Percentiles rank a stretch among this genome's conserved stretches.
Conservation (phyloP, 1,140 invertebrate genomes). For the Coelopa frigida region DNA sequence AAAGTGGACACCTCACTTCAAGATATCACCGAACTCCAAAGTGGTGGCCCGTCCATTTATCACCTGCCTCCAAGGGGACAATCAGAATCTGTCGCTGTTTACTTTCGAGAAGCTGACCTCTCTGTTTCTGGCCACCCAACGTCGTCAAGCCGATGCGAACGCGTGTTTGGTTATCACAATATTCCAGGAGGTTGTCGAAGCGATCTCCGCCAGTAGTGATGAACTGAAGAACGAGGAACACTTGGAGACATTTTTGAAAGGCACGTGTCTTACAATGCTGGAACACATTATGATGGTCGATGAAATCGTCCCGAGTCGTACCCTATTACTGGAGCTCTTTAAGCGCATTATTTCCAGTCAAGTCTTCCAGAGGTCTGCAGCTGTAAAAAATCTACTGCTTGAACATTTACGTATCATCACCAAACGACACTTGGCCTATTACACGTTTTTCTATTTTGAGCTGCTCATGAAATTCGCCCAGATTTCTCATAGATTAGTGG, state of each 20-base stretch:
- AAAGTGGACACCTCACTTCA: conserved; percentile 41
- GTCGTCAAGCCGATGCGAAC: conserved; percentile 28
- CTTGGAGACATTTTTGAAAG: conserved; percentile 23
- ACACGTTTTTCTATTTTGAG: conserved; percentile 41
- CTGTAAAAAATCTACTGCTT: conserved; percentile 14
- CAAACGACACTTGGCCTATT: conserved; percentile 38
- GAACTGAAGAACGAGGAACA: conserved; percentile 12
- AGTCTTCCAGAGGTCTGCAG: conserved; percentile 13
- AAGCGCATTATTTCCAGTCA: conserved; percentile 14
- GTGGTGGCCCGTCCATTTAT: conserved; percentile 29
- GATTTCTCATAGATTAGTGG: conserved; percentile 16
- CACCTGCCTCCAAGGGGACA: conserved; percentile 25
- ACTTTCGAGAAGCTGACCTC: conserved; percentile 28
- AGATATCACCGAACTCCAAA: conserved; percentile 23
- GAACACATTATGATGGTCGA: conserved; percentile 43
- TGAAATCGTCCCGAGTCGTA: conserved; percentile 33
- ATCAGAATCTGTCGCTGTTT: conserved; percentile 19
- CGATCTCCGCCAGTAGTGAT: conserved; percentile 1
- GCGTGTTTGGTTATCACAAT: conserved; percentile 26
- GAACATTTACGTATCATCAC: conserved; percentile 25
- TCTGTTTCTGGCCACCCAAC: conserved; percentile 32
- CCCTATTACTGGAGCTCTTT: conserved; percentile 25
- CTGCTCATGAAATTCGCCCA: conserved; percentile 34
- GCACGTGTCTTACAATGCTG: conserved; percentile 21
- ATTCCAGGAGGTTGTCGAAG: conserved; percentile 26